Percentiles rank a stretch among this genome's conserved stretches.
phyloP scores from a whole-genome alignment of 1,140 invertebrate genomes.

The Lerema accius region DNA sequence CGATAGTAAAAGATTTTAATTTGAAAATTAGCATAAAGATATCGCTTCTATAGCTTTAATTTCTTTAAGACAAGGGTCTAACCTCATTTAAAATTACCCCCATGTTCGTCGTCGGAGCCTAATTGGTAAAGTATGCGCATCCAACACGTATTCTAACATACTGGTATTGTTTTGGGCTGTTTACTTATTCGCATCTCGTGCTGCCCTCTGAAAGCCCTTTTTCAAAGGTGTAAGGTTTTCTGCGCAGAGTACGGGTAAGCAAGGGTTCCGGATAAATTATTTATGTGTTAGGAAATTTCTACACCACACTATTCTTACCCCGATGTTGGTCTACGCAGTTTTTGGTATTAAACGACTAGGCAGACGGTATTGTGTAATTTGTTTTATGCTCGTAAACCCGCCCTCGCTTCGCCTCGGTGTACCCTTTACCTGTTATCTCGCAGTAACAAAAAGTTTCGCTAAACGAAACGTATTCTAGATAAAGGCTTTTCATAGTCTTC shows the following conservation, averaged over 20 bases:
- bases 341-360: too few species aligned
- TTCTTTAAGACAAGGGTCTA: neutral
- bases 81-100: constrained; percentile 30
- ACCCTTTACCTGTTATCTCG: too few species aligned
- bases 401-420: too few species aligned
- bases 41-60: too few species aligned
- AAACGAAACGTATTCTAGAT: too few species aligned
- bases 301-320: neutral
- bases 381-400: too few species aligned
- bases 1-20: too few species aligned
- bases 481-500: too few species aligned
- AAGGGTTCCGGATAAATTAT: constrained; percentile 43
- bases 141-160: constrained; percentile 39
- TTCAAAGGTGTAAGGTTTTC: constrained; percentile 47
- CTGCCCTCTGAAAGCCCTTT: constrained; percentile 45
- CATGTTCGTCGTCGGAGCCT: constrained; percentile 21
- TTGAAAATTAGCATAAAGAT: too few species aligned
- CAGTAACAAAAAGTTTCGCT: too few species aligned
- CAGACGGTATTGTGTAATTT: too few species aligned
- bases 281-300: constrained; percentile 34
- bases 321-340: too few species aligned
- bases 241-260: constrained; percentile 36
- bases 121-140: constrained; percentile 37
- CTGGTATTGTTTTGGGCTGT: constrained; percentile 50
- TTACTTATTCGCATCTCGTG: constrained; percentile 63